These are phyloP conservation scores for Scyliorhinus canicula DNA, from an alignment of 2,797 vertebrate species.

Conservation along the genomic window DNA sequence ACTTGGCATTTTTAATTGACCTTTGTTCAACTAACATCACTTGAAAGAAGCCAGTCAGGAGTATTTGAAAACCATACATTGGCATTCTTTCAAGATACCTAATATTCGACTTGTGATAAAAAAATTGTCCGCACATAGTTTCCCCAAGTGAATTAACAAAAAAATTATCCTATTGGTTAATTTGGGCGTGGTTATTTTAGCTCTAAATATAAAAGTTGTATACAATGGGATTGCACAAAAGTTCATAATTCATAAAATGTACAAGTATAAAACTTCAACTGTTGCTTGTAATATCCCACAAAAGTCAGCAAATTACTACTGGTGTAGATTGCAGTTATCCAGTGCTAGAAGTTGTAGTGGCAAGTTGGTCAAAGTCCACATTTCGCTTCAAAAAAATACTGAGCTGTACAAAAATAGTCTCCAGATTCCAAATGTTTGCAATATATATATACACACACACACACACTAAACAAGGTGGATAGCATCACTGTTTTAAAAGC, in stretches of 20 bases:
- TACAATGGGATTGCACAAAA: conserved; percentile 33
- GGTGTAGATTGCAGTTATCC: conserved; percentile 23
- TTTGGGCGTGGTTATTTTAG: conserved; percentile 26
- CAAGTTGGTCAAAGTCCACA: conserved; percentile 18
- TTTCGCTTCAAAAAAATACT: conserved; percentile 3
- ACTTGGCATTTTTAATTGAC: conserved; percentile 10
- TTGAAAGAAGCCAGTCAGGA: conserved; percentile 6
- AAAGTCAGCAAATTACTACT: conserved; percentile 7
- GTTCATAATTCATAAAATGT: conserved; percentile 33
- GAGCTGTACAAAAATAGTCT: conserved; percentile 17
- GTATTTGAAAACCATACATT: not conserved
- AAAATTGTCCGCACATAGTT: conserved; percentile 33
- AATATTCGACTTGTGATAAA: not conserved
- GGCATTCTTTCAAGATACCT: conserved; percentile 21
- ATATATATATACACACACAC: too few relatives aligned
- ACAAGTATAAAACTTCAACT: conserved; percentile 34
- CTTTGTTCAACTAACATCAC: not conserved
- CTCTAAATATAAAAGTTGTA: conserved; percentile 33
- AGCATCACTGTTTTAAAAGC: conserved; percentile 17
- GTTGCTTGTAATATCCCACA: not conserved
- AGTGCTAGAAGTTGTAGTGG: conserved; percentile 24
- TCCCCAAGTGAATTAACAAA: conserved; percentile 22
- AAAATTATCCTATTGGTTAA: not conserved
- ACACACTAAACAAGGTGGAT: not conserved
- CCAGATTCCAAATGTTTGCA: conserved; percentile 14